Conservation (phyloP, 2,888 invertebrate species). For the Ariolimax columbianus region DNA sequence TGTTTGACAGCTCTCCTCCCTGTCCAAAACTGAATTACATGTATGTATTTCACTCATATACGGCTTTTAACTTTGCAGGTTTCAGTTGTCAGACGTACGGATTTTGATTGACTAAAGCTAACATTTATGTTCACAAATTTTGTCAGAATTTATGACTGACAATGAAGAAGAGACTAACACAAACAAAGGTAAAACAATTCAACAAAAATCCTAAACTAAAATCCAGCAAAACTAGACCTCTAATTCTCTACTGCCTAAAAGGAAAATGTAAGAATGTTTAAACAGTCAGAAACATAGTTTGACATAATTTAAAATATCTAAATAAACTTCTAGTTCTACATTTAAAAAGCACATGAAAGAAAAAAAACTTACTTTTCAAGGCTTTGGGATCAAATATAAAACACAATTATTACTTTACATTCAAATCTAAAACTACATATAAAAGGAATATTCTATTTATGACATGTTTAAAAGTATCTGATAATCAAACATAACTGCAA, state of each 20-base stretch:
- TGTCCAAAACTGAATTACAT: too few relatives aligned
- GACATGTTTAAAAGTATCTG: not conserved
- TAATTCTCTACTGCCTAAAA: not conserved
- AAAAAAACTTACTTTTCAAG: conserved; percentile 1
- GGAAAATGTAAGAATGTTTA: not conserved
- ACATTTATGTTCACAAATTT: too few relatives aligned
- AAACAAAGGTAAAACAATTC: not conserved
- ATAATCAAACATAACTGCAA: not conserved
- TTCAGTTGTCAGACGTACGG: too few relatives aligned
- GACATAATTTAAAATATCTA: not conserved
- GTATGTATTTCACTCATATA: too few relatives aligned
- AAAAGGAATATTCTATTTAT: not conserved
- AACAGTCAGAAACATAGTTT: not conserved
- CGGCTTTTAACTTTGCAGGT: too few relatives aligned
- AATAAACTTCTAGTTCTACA: not conserved
- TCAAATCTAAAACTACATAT: not conserved
- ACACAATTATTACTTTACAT: not conserved
- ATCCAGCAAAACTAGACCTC: not conserved
- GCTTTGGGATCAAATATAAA: not conserved
- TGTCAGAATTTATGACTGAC: not conserved
- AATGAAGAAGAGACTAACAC: not conserved
- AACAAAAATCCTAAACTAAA: too few relatives aligned
- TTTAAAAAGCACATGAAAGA: not conserved
- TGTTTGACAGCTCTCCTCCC: too few relatives aligned
- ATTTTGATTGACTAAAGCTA: too few relatives aligned